Conservation (phyloP, 1,140 invertebrate genomes). For the Hycleus cichorii region DNA sequence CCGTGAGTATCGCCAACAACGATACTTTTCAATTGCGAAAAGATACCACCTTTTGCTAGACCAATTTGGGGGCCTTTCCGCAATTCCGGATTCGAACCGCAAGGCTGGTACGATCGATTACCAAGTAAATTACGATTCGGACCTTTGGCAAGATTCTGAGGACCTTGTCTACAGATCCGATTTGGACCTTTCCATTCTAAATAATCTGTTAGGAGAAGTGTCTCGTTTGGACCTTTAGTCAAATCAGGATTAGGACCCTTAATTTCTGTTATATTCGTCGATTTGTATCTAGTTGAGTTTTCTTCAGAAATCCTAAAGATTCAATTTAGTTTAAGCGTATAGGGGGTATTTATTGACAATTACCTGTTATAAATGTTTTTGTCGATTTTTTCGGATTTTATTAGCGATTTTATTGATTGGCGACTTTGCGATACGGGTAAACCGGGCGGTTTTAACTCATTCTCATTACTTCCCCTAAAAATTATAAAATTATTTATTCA, state of each 20-base stretch:
- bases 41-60: conserved; percentile 61
- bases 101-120: conserved; percentile 44
- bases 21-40: conserved; percentile 48
- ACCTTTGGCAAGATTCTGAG: conserved; percentile 46
- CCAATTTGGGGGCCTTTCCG: conserved; percentile 55
- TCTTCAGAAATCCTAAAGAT: conserved; percentile 35
- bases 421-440: conserved; percentile 36
- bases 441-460: not conserved
- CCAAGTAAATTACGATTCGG: conserved; percentile 45
- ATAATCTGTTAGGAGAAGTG: conserved; percentile 60
- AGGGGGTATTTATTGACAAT: conserved; percentile 1
- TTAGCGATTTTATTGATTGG: conserved; percentile 36
- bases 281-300: conserved; percentile 44
- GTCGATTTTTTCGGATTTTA: conserved; percentile 33
- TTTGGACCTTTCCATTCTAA: conserved; percentile 63
- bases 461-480: not conserved
- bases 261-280: conserved; percentile 48
- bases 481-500: not conserved
- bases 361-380: conserved; percentile 23
- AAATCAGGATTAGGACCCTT: conserved; percentile 52
- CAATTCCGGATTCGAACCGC: conserved; percentile 53
- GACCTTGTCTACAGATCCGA: conserved; percentile 42
- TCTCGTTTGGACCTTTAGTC: conserved; percentile 58
- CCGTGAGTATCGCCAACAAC: conserved; percentile 46
- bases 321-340: conserved; percentile 1